Evolutionary conservation across 2,113 vertebrate species (phyloP), one percentile per base, ranked within the genome.

Genomic region (Nerophis ophidion): DNA sequence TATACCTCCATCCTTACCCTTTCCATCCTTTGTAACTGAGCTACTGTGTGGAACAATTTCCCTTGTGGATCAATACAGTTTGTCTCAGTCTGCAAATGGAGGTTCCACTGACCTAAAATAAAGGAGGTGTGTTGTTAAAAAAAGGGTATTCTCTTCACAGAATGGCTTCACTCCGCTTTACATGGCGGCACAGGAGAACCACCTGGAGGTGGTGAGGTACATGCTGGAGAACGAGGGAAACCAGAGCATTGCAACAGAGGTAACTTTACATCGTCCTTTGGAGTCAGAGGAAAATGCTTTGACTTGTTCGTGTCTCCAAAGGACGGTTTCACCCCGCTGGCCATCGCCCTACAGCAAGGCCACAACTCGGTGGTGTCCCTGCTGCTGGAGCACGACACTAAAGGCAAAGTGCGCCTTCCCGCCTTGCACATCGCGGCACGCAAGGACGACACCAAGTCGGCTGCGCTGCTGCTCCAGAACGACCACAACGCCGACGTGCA

Each of bases 151-250:
- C 47, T 54, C n/a, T 53, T 17, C 63, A 48, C 79, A 99, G 97
- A 99, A 98, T 91, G 97, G 97, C 74, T 99, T 99, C 74, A 98
- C 96, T 58, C 96, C 97, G 8, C 89, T 99, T 16, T 99, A 99
- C 68, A 99, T 99, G 97, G 97, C 97, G 47, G 93, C 97, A 63
- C 97, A 99, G 83, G 97, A 99, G 80, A 99, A 95, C 79, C 97
- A 99, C 82, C 82, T 96, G 45, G 95, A 98, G 52, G 95, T 98
- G 57, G 95, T 98, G 40, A 93, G 92, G 57, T 98, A 97, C 69
- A 87, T 99, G 56, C 80, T 99, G 84, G 95, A 99, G 85, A 98
- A 93, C 60, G 97, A 94, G 55, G 95, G 94, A 49, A 99, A 99
- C 84, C 97, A 99, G 91, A 99, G 95, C 84, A 97, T 93, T 11